Evolutionary conservation across 2,797 vertebrate species (phyloP).

Genomic region (Acanthurus leucopareius): DNA sequence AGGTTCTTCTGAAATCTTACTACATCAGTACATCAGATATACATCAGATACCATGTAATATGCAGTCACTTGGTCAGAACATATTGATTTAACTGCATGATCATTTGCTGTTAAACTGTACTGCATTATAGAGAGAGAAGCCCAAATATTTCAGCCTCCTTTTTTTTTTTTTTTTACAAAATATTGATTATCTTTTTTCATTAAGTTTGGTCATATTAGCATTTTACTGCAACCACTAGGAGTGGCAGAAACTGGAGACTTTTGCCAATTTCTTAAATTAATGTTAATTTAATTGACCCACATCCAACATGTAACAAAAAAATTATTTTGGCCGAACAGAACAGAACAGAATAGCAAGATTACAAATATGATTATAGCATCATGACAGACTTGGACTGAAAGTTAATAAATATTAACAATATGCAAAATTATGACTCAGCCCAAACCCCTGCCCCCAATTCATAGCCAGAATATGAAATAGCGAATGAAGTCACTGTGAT

Average conservation of each 20-base stretch:
- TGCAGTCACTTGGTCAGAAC: neutral
- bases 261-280: neutral
- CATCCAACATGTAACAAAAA: neutral
- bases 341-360: neutral
- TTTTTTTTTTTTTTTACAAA: neutral
- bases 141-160: neutral
- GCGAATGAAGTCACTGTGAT: no score
- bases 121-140: neutral
- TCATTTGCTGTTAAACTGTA: neutral
- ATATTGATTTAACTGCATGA: neutral
- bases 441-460: no score
- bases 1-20: neutral
- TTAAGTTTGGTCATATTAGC: no score
- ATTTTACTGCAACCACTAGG: no score
- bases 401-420: no score
- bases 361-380: neutral
- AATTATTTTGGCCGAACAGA: neutral
- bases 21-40: neutral
- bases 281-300: neutral
- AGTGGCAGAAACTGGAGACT: neutral
- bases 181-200: neutral
- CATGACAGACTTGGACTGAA: neutral
- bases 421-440: no score
- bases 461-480: no score
- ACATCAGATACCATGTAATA: neutral